These are phyloP conservation scores for Mythimna ferrago DNA, from an alignment of 2,888 invertebrate genomes.

Conservation along the genomic window DNA sequence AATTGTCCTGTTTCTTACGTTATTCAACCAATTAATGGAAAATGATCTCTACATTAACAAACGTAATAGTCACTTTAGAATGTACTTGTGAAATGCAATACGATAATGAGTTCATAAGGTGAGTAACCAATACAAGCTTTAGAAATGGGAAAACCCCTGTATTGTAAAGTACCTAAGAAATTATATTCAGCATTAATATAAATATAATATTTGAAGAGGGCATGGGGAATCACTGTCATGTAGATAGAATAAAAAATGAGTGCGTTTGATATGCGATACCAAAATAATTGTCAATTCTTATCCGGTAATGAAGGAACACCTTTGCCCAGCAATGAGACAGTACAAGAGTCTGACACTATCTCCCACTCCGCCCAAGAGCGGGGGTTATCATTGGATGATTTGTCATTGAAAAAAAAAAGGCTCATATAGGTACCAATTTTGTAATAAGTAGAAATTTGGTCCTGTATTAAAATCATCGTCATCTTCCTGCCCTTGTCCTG, in stretches of 20 bases:
- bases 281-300: too few relatives aligned
- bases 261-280: too few relatives aligned
- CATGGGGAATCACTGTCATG: not conserved
- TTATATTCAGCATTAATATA: not conserved
- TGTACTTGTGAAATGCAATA: too few relatives aligned
- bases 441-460: too few relatives aligned
- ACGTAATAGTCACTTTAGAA: not conserved
- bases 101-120: conserved; percentile 29
- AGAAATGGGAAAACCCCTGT: conserved; percentile 6
- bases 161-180: conserved; percentile 12
- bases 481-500: too few relatives aligned
- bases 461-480: too few relatives aligned
- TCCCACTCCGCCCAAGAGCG: too few relatives aligned
- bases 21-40: not conserved
- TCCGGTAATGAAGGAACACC: too few relatives aligned
- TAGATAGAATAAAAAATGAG: not conserved
- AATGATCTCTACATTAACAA: not conserved
- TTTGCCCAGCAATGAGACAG: not conserved
- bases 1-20: not conserved
- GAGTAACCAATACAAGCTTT: not conserved
- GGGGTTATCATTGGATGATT: too few relatives aligned
- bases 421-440: not conserved
- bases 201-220: not conserved
- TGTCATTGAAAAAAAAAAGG: too few relatives aligned
- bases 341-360: too few relatives aligned